Percentiles rank a stretch among this genome's conserved stretches.
Conservation (phyloP, 1,140 invertebrate species). For the Trichoplusia ni region DNA sequence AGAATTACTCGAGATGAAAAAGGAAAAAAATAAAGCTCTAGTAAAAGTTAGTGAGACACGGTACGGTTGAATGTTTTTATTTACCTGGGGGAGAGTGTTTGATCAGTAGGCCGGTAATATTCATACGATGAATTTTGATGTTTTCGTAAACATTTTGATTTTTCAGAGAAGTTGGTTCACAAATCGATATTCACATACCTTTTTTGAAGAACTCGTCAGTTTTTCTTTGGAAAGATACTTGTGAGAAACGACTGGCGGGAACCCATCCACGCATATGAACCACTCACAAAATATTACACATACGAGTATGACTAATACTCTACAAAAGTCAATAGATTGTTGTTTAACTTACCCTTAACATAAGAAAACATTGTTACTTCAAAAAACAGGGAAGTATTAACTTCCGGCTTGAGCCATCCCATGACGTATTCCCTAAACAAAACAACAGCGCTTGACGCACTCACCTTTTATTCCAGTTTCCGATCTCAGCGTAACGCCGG, state of each 20-base stretch:
- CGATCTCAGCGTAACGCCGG: conserved; percentile 80
- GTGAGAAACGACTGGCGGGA: no score
- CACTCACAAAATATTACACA: no score
- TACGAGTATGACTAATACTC: no score
- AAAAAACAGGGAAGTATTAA: no score
- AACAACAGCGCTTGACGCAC: conserved; percentile 36
- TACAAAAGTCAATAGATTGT: no score
- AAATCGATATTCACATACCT: no score
- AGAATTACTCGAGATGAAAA: conserved; percentile 77
- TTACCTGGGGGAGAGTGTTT: conserved; percentile 59
- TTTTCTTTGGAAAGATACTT: no score
- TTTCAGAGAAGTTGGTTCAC: no score
- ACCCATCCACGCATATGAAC: no score
- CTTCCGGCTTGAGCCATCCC: not conserved
- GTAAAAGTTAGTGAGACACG: conserved; percentile 65
- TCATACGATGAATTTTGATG: conserved; percentile 6
- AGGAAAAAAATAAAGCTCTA: conserved; percentile 75
- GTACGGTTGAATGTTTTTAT: conserved; percentile 56
- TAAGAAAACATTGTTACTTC: no score
- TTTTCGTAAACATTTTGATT: not conserved
- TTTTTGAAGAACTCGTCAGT: no score
- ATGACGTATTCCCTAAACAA: not conserved
- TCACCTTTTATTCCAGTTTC: conserved; percentile 81
- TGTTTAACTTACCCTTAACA: no score
- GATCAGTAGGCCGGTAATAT: conserved; percentile 13